phyloP scores from a whole-genome alignment of 2,888 invertebrate genomes.

The Peribatodes rhomboidaria region DNA sequence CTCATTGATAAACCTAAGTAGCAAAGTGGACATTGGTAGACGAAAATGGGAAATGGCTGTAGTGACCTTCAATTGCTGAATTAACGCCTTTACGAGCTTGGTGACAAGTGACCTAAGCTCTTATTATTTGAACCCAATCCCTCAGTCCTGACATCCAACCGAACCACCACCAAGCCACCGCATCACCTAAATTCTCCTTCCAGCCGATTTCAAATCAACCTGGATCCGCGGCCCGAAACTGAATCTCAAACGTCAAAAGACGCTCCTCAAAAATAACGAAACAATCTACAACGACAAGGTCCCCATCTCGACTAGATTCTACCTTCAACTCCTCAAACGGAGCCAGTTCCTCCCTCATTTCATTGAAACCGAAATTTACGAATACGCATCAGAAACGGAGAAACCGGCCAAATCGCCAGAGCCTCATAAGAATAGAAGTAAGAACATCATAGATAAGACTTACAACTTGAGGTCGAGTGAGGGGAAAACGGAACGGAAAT shows the following conservation, averaged over 20 bases:
- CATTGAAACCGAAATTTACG: slow-evolving; percentile 69
- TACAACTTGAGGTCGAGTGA: slow-evolving; percentile 76
- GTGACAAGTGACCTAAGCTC: too few relatives aligned
- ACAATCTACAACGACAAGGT: slow-evolving; percentile 80
- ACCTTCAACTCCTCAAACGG: slow-evolving; percentile 74
- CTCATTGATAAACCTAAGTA: too few relatives aligned
- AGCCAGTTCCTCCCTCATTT: slow-evolving; percentile 76
- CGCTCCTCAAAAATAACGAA: slow-evolving; percentile 72
- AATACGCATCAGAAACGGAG: slow-evolving; percentile 78
- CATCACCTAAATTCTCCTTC: slow-evolving; percentile 21
- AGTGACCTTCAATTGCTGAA: too few relatives aligned
- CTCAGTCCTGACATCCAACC: too few relatives aligned
- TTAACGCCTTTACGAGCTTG: too few relatives aligned
- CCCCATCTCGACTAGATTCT: slow-evolving; percentile 77
- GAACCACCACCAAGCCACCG: too few relatives aligned
- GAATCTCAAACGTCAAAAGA: slow-evolving; percentile 67
- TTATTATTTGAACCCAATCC: too few relatives aligned
- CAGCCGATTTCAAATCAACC: slow-evolving; percentile 63
- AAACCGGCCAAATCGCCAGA: slow-evolving; percentile 62
- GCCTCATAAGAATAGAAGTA: slow-evolving; percentile 50
- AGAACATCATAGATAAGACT: slow-evolving; percentile 63
- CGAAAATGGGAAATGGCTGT: too few relatives aligned
- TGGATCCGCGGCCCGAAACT: slow-evolving; percentile 56
- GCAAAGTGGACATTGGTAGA: too few relatives aligned
- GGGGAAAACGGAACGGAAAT: slow-evolving; percentile 71